Evolutionary conservation across 2,113 vertebrate species (phyloP).

Genomic region (Ptilonorhynchus violaceus): DNA sequence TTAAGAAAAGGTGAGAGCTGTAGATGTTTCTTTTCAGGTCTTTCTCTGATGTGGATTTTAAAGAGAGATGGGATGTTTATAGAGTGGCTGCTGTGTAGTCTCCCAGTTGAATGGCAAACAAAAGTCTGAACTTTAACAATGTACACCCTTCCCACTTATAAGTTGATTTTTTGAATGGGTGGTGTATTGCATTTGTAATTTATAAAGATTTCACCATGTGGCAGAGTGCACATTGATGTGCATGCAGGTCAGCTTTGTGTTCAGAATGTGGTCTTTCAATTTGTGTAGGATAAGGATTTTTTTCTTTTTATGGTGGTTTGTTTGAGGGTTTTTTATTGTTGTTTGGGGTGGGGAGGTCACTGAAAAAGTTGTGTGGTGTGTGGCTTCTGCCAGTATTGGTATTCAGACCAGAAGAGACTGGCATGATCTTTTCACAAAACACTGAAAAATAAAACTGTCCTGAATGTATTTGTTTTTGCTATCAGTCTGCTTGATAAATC

Average conservation of each 20-base stretch:
- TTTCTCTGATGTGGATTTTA: neutral
- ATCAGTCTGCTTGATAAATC: neutral
- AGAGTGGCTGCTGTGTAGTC: neutral
- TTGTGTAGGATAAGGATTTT: neutral
- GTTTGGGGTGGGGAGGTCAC: neutral
- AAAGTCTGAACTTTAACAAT: neutral
- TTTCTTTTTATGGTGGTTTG: neutral
- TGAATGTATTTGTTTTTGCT: neutral
- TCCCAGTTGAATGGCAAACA: neutral
- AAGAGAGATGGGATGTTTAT: neutral
- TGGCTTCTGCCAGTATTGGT: neutral
- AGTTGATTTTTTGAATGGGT: neutral
- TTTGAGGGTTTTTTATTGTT: neutral
- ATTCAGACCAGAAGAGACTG: neutral
- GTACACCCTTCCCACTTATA: neutral
- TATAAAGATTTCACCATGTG: neutral
- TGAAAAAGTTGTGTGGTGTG: neutral
- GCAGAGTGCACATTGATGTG: accelerated
- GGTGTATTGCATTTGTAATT: neutral
- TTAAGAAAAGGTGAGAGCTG: neutral
- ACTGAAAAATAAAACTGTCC: neutral
- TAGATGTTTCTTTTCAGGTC: neutral
- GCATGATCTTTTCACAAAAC: neutral
- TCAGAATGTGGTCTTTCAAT: neutral
- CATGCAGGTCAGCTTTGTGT: neutral